Evolutionary conservation across 2,113 vertebrate genomes (phyloP).

Genomic region (Tricholaema leucomelas): DNA sequence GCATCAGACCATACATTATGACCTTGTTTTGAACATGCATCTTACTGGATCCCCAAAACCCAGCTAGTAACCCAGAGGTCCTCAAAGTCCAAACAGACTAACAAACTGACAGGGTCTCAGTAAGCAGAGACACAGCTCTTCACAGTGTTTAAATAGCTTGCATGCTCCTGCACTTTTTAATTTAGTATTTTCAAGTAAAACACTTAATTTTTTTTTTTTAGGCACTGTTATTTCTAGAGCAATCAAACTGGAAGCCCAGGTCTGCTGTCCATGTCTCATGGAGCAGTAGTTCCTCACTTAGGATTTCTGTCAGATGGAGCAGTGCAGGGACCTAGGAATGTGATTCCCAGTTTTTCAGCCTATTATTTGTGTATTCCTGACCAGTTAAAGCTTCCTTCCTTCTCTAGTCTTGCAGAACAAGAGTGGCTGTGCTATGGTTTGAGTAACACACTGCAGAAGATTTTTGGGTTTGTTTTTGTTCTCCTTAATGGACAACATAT

Average conservation of each 20-base stretch:
- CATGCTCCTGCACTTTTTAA: neutral
- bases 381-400: neutral
- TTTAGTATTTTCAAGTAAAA: neutral
- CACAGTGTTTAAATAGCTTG: neutral
- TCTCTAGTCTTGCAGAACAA: neutral
- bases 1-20: neutral
- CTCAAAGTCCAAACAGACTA: neutral
- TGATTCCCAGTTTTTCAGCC: neutral
- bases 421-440: neutral
- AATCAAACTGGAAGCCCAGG: slow-evolving; percentile 4
- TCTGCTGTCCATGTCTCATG: neutral
- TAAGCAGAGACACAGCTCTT: neutral
- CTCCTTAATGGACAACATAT: neutral
- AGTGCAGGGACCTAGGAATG: neutral
- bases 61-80: neutral
- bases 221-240: slow-evolving; percentile 26
- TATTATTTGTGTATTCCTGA: neutral
- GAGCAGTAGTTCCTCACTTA: neutral
- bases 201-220: neutral
- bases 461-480: neutral
- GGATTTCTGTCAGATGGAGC: neutral
- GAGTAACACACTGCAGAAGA: neutral
- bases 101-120: neutral
- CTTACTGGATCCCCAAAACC: neutral
- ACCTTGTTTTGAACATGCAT: neutral